A percentile compares a stretch with the other conserved stretches of the same genome.
Conservation (phyloP, 1,140 invertebrate species). For the Drosophila suzukii region DNA sequence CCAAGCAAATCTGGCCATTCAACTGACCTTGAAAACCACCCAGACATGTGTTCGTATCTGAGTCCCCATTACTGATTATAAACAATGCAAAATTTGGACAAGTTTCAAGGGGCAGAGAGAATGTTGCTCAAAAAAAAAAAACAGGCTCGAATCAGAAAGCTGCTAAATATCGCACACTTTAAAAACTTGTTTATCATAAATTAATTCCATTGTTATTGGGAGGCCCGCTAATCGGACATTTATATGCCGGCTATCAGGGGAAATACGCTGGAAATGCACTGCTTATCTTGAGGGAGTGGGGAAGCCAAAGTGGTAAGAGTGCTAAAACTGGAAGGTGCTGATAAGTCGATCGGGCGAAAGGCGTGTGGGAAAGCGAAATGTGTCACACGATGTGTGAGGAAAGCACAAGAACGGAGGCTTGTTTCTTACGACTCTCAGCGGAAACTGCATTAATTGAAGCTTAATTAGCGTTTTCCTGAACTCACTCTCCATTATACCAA, state of each 20-base stretch:
- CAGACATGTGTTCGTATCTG: conserved; percentile 24
- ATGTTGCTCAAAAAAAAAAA: conserved; percentile 3
- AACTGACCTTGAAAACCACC: conserved; percentile 48
- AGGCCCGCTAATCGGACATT: conserved; percentile 31
- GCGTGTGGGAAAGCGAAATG: conserved; percentile 25
- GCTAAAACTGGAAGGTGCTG: conserved; percentile 15
- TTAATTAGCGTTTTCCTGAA: conserved; percentile 72
- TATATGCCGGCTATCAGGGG: conserved; percentile 33
- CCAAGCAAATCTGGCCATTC: conserved; percentile 35
- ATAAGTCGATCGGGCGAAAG: conserved; percentile 17
- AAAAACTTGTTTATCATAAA: conserved; percentile 63
- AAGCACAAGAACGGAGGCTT: conserved; percentile 3
- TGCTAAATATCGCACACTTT: conserved; percentile 64
- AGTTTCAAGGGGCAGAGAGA: conserved; percentile 4
- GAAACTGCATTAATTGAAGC: conserved; percentile 66
- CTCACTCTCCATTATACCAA: conserved; percentile 26
- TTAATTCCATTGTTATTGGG: conserved; percentile 35
- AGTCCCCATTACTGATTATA: conserved; percentile 21
- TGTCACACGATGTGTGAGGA: conserved; percentile 11
- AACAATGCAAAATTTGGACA: conserved; percentile 29
- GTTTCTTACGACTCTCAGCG: conserved; percentile 23
- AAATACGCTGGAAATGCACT: conserved; percentile 43
- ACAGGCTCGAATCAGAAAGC: conserved; percentile 17
- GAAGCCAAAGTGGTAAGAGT: conserved; percentile 22
- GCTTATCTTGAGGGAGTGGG: conserved; percentile 14